Evolutionary conservation across 2,113 vertebrate species (phyloP).

Genomic region (Mustela nigripes): DNA sequence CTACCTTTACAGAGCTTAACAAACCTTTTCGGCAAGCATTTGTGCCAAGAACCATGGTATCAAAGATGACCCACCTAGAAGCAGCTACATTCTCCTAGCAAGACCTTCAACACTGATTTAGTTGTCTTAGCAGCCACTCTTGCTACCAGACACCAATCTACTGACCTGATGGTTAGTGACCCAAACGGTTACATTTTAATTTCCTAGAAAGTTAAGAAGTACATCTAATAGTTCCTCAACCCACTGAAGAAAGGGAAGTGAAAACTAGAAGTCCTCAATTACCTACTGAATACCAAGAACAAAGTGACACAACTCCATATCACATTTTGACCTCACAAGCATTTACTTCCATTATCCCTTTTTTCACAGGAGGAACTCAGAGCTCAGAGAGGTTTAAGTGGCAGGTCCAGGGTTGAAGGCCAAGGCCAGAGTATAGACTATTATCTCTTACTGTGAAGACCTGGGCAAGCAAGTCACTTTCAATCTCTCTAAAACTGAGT

Average conservation of each 20-base stretch:
- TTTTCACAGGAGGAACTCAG: not conserved
- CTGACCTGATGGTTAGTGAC: not conserved
- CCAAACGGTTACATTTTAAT: not conserved
- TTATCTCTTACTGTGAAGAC: not conserved
- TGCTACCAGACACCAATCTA: not conserved
- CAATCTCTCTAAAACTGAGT: conserved; percentile 26
- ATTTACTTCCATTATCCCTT: not conserved
- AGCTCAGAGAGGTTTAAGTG: not conserved
- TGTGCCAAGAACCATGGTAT: not conserved
- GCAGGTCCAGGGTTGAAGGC: not conserved
- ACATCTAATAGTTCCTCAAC: not conserved
- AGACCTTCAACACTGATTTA: not conserved
- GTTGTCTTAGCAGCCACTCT: not conserved
- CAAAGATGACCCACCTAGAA: not conserved
- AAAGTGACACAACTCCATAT: not conserved
- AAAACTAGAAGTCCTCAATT: not conserved
- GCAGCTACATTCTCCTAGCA: not conserved
- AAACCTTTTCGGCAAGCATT: not conserved
- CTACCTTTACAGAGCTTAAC: not conserved
- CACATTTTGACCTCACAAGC: not conserved
- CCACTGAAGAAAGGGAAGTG: conserved; percentile 15
- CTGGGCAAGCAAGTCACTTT: conserved; percentile 43
- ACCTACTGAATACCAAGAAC: not conserved
- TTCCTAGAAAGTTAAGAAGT: conserved; percentile 39
- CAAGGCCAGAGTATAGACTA: not conserved